Evolutionary conservation across 2,888 invertebrate species (phyloP), one percentile per base, ranked within the genome.

Genomic region (Aphrophora alni): DNA sequence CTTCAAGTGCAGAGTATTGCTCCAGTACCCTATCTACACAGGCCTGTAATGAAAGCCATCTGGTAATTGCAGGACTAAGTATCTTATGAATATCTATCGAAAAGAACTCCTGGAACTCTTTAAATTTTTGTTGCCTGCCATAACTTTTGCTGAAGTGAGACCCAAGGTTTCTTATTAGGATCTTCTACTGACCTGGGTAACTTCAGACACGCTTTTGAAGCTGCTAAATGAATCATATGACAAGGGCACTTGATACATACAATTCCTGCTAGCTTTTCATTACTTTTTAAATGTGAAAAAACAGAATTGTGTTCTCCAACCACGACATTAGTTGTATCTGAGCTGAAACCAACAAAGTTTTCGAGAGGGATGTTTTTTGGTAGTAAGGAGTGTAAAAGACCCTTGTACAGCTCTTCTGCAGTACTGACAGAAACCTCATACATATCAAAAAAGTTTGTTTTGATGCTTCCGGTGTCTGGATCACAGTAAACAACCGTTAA

Each of bases 271-370:
- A 33, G 25, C 24, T n/a, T 12, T 38, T 38, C 28, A 8, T 33
- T 8, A 25, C 10, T 10, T 38, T 71, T 78, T 25, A 73, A 51
- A 5, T 26, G 51, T 14, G 72, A 73, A 27, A 78, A 78, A 0
- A 70, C 78, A 27, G 78, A 78, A 26, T 78, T 38, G 14, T 78
- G 72, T 14, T 38, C 44, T 1, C 78, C 72, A n/a, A 73, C 51
- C 72, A 78, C 72, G 25, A 78, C 78, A 38, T 72, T 78, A 28
- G 71, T 78, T n/a, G 78, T 78, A 24, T 78, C 78, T 24, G 77
- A 77, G 21, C 77, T 77, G 28, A 77, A 77, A 2, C 69, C 68
- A 21, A 77, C 69, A 77, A 77, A 27, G 68, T 77, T 77, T 12
- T 77, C 77, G 14, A 69, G 24, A 3, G 77, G 77, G 68, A 77